Evolutionary conservation across 2,797 vertebrate species (phyloP), one percentile per base, ranked within the genome.

Genomic region (Chelmon rostratus): DNA sequence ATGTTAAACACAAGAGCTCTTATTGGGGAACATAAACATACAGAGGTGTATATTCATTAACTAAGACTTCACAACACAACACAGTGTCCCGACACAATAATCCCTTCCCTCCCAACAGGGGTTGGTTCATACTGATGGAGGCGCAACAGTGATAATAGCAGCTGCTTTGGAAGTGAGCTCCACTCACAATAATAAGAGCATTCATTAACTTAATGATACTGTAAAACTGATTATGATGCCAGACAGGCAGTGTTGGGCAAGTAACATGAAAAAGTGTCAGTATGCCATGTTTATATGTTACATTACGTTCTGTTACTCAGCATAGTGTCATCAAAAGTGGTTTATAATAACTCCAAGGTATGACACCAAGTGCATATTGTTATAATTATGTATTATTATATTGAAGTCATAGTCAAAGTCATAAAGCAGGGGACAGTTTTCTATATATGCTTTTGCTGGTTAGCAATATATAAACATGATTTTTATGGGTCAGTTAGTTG

Each of bases 11-110:
- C 44, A 71, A 57, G 6, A 49, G 4, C 57, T 37, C 8, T 19
- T 47, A 40, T 49, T 42, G 31, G 13, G 46, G 4, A 56, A 25
- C 19, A 19, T 23, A 23, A 19, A 46, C 2, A 3, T 15, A 70
- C 82, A 73, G 42, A 52, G 58, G 42, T 46, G 47, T 63, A 73
- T 33, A 68, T 76, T 73, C 58, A 73, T 73, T 64, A 52, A 53
- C 54, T 71, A 56, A 40, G 40, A 71, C 44, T 59, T 67, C 66
- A 70, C 8, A 78, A 73, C 54, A 67, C 35, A 5, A 35, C n/a
- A n/a, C n/a, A n/a, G n/a, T 37, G 21, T 67, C 70, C 38, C 50
- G 33, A 64, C 37, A 23, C 19, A 72, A 44, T 58, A 40, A 58
- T 53, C 31, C 46, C 15, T 50, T 37, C 47, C 9, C 35, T 38